Base-by-base conservation (phyloP, 2,888 invertebrate species). In the Leucophora obtusa region DNA sequence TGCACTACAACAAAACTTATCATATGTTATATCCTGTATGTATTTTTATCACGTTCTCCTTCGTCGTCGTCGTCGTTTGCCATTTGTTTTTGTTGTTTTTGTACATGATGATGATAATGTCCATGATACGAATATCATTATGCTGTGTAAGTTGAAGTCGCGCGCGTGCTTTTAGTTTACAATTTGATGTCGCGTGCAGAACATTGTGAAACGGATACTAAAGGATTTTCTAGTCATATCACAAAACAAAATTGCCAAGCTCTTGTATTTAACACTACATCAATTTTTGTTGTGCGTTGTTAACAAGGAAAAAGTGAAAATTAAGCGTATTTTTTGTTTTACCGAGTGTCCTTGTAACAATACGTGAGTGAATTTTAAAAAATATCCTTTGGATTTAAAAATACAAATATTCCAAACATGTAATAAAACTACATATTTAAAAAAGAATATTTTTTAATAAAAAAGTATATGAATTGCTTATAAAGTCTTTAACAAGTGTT, bases 131-230 rank as follows among this genome's bases (percentile, higher is more conserved):
- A 70, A 56, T 62, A 50, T 63, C 54, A 68, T 75, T 17, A 75
- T 47, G 60, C 7, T 56, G 24, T 74, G 11, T 51, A 28, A 56
- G 28, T 75, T 56, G 53, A 62, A 69, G 75, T 63, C 58, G 72
- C 72, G 80, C 72, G 80, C 69, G 68, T 76, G 80, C 76, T 80
- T 80, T 80, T 28, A 80, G 80, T 80, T 80, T 80, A 63, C 24
- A 54, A 56, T 68, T 80, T 58, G 72, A 58, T 76, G 80, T 76
- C 80, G 80, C 72, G 80, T 76, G 69, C 76, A 72, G 69, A 58
- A 66, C 56, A 68, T 51, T 79, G 60, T 63, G 15, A 43, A 70
- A 53, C 70, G 74, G 74, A 74, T 59, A 54, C 8, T 1, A 10
- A 15, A 9, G 11, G 50, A 14, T 17, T 54, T 47, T 33, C 5